These are phyloP conservation scores for Ceratoteleas bidentatus DNA, from an alignment of 1,140 invertebrate species.

Conservation along the genomic window DNA sequence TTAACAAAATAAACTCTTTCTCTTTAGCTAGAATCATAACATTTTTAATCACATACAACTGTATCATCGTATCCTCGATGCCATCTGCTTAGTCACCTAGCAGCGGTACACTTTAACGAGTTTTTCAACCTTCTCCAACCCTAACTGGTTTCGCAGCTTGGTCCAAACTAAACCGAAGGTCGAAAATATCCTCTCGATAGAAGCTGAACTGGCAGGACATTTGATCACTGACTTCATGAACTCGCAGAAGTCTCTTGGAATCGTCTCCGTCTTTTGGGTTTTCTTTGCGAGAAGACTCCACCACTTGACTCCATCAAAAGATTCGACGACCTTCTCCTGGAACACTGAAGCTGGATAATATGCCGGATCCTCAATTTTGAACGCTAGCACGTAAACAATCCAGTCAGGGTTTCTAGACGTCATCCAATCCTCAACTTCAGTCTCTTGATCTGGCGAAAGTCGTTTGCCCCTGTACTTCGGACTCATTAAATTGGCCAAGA, in stretches of 20 bases:
- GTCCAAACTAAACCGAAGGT: slow-evolving; percentile 5
- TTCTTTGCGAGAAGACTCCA: background rate
- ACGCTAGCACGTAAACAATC: slow-evolving; percentile 15
- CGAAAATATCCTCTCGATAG: background rate
- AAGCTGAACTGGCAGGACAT: background rate
- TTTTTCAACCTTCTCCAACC: background rate
- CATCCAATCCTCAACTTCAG: slow-evolving; percentile 9
- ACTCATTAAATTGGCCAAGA: slow-evolving; percentile 13
- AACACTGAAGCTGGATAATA: slow-evolving; percentile 1
- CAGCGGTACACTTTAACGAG: background rate
- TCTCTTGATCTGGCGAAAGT: slow-evolving; percentile 16
- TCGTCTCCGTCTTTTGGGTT: slow-evolving; percentile 3
- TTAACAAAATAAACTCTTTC: background rate
- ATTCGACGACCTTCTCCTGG: too few species aligned
- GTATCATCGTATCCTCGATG: too few species aligned
- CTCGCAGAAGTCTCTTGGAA: slow-evolving; percentile 8
- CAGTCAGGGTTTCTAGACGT: slow-evolving; percentile 8
- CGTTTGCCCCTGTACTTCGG: slow-evolving; percentile 2
- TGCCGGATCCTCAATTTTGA: slow-evolving; percentile 18
- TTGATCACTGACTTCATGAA: slow-evolving; percentile 5
- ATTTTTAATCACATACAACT: too few species aligned
- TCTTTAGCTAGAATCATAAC: too few species aligned
- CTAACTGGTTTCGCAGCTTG: background rate
- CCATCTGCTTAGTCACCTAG: background rate
- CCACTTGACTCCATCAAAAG: background rate